These are phyloP conservation scores for Anguilla anguilla DNA, from an alignment of 2,797 vertebrate genomes.

Conservation along the genomic window DNA sequence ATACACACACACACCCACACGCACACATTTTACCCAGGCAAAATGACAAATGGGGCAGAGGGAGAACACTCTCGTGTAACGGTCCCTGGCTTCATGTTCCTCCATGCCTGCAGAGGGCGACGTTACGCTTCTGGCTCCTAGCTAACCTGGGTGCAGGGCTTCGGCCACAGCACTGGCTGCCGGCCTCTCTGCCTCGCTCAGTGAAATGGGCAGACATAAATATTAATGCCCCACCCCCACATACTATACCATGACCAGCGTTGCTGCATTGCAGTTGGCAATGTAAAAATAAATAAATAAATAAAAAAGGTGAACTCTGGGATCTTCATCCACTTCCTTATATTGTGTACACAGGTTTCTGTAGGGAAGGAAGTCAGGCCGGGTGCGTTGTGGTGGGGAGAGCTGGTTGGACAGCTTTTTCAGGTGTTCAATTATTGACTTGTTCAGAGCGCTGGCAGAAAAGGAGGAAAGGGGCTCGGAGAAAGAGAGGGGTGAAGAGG, in stretches of 20 bases:
- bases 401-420: background rate
- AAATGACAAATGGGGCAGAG: background rate
- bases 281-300: slow-evolving; percentile 53
- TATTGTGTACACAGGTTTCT: slow-evolving; percentile 39
- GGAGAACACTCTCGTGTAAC: background rate
- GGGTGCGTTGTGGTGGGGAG: background rate
- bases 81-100: background rate
- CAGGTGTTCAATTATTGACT: slow-evolving; percentile 27
- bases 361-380: slow-evolving; percentile 36
- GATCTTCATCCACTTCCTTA: slow-evolving; percentile 39
- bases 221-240: slow-evolving; percentile 70
- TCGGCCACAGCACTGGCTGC: slow-evolving; percentile 46
- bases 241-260: slow-evolving; percentile 30
- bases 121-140: slow-evolving; percentile 43
- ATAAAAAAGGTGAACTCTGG: slow-evolving; percentile 45
- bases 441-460: slow-evolving; percentile 20
- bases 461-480: background rate
- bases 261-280: slow-evolving; percentile 76
- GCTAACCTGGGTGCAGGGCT: slow-evolving; percentile 38
- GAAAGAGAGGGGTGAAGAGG: background rate
- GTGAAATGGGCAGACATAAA: slow-evolving; percentile 70
- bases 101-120: background rate
- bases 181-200: slow-evolving; percentile 60
- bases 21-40: background rate
- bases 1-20: too few species aligned